Evolutionary conservation across 2,888 invertebrate species (phyloP), one percentile per base, ranked within the genome.

Genomic region (Xanthia togata): DNA sequence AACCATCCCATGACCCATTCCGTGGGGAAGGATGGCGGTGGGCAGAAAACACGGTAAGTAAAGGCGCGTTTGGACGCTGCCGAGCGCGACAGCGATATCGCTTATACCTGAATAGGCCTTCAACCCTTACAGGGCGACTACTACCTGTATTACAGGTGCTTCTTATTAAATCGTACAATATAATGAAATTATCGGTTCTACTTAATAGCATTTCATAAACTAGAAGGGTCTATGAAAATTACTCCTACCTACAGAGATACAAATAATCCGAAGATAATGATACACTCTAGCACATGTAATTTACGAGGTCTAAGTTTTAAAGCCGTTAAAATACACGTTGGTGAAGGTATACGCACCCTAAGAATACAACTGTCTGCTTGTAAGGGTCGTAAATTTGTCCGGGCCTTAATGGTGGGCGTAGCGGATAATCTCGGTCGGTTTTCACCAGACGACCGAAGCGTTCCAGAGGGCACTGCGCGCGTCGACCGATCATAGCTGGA

Each of bases 361-460:
- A 89, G 82, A 96, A 96, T 59, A 96, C 90, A 85, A 96, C 87
- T 26, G 96, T 96, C 88, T 96, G 96, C 81, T 96, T 96, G 90
- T 95, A 96, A 50, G 96, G 96, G 82, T 96, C 94, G 90, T 96
- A 96, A 81, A 95, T 89, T 86, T 96, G 95, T 44, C 93, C 95
- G 12, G 92, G 93, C 68, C 92, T 91, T 68, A 94, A 90, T 47
- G 93, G 94, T 41, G 96, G 95, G n/a, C 92, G 92, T 26, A 86
- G 90, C 2, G 96, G 95, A 83, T 93, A 94, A 90, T 95, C 94
- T 20, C 93, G 90, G 38, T 88, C 88, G 8, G 95, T 96, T 86
- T 91, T 93, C 82, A 96, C 95, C 44, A 96, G 89, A 31, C 92
- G 92, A 5, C 95, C 96, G 87, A 94, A 96, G 0, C 93, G 91